phyloP scores from a whole-genome alignment of 1,140 invertebrate genomes.

The Tetragnatha versicolor region DNA sequence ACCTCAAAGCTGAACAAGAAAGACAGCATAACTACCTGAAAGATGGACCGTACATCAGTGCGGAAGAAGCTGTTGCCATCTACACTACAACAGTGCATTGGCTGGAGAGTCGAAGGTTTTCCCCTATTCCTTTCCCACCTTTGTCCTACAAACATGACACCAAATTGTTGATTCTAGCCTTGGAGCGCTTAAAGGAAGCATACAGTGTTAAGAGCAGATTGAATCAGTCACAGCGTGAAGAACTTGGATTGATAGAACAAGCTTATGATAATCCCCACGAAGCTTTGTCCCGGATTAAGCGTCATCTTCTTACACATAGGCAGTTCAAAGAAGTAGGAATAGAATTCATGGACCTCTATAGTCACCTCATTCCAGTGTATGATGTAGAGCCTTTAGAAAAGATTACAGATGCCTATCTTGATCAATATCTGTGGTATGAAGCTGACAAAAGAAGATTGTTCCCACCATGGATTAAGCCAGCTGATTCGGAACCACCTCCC shows the following conservation, averaged over 20 bases:
- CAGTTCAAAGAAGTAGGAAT: slow-evolving; percentile 98
- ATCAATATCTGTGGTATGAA: slow-evolving; percentile 99
- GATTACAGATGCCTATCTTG: slow-evolving; percentile 99
- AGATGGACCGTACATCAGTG: slow-evolving; percentile 98
- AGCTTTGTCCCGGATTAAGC: slow-evolving; percentile 97
- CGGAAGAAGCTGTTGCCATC: slow-evolving; percentile 99
- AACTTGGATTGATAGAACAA: slow-evolving; percentile 97
- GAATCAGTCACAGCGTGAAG: slow-evolving; percentile 99
- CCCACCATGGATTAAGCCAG: slow-evolving; percentile 99
- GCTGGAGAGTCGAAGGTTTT: slow-evolving; percentile 97
- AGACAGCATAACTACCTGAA: slow-evolving; percentile 99
- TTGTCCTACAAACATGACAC: slow-evolving; percentile 99
- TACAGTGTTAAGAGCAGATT: slow-evolving; percentile 98
- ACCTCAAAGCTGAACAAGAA: slow-evolving; percentile 98
- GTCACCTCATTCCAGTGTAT: slow-evolving; percentile 97
- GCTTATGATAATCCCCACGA: slow-evolving; percentile 99
- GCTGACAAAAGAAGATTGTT: slow-evolving; percentile 96
- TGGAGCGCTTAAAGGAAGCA: slow-evolving; percentile 97
- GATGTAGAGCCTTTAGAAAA: slow-evolving; percentile 99
- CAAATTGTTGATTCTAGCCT: slow-evolving; percentile 93
- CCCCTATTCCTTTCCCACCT: slow-evolving; percentile 98
- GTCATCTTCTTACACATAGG: slow-evolving; percentile 97
- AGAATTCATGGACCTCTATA: slow-evolving; percentile 99
- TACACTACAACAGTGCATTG: slow-evolving; percentile 99
- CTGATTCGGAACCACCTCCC: slow-evolving; percentile 97